Evolutionary conservation across 2,888 invertebrate genomes (phyloP).

Genomic region (Hemicrepidius hirtus): DNA sequence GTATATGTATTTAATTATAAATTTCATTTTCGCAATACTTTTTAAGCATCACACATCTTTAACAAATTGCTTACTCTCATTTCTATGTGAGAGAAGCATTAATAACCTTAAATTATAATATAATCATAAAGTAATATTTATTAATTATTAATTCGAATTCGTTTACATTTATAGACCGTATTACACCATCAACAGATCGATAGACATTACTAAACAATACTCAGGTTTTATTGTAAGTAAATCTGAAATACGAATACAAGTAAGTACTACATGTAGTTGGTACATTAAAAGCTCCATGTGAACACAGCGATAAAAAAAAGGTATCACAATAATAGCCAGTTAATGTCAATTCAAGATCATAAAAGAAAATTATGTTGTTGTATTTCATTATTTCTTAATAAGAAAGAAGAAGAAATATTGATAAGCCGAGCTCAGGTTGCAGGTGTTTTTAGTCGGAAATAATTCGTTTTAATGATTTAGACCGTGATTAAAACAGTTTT

Average conservation of each 20-base stretch:
- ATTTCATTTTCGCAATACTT: not conserved
- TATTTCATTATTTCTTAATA: slow-evolving; percentile 22
- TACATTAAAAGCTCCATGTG: slow-evolving; percentile 1
- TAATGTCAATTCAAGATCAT: slow-evolving; percentile 23
- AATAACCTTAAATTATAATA: not conserved
- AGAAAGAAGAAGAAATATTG: not conserved
- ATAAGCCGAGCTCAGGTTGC: not conserved
- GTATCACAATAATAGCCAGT: slow-evolving; percentile 30
- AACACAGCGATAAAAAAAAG: not conserved
- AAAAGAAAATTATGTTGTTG: slow-evolving; percentile 26
- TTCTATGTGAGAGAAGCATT: not conserved
- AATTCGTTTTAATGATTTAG: not conserved
- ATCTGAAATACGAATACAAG: not conserved
- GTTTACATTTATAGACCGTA: slow-evolving; percentile 9
- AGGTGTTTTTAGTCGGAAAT: not conserved
- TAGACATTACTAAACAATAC: slow-evolving; percentile 10
- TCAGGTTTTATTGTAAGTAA: slow-evolving; percentile 24
- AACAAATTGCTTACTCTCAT: too few species aligned
- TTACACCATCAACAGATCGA: slow-evolving; percentile 20
- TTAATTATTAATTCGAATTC: too few species aligned
- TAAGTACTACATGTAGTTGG: too few species aligned
- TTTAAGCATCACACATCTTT: too few species aligned
- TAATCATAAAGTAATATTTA: slow-evolving; percentile 2
- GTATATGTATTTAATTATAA: not conserved
- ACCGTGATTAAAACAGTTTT: not conserved